These are phyloP conservation scores for Drosophila leonis DNA, from an alignment of 2,888 invertebrate species.

Conservation along the genomic window DNA sequence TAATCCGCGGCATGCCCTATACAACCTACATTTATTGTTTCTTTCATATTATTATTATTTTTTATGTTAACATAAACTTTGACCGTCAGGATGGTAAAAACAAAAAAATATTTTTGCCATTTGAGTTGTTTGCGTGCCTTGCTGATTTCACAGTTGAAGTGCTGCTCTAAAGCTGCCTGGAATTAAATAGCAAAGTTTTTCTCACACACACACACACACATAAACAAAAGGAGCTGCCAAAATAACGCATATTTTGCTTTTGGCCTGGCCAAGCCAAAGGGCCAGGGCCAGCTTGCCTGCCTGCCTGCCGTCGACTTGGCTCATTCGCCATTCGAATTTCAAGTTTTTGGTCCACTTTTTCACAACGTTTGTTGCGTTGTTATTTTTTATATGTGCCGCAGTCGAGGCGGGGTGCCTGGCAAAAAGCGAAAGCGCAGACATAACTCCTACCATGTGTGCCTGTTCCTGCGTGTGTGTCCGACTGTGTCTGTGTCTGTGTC, in stretches of 20 bases:
- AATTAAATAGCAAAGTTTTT: conserved; percentile 73
- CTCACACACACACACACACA: conserved; percentile 21
- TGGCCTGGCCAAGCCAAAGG: conserved; percentile 55
- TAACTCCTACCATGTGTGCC: conserved; percentile 67
- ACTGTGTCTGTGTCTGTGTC: conserved; percentile 45
- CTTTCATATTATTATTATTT: conserved; percentile 12
- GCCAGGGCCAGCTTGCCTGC: conserved; percentile 26
- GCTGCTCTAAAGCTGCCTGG: conserved; percentile 69
- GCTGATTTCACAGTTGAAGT: conserved; percentile 78
- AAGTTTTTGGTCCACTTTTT: conserved; percentile 76
- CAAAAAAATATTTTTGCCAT: conserved; percentile 51
- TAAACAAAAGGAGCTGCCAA: conserved; percentile 49
- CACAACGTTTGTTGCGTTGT: conserved; percentile 60
- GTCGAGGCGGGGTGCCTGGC: conserved; percentile 26
- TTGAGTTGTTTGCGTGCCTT: conserved; percentile 63
- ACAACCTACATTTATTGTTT: not conserved
- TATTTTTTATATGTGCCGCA: conserved; percentile 55
- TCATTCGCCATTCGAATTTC: conserved; percentile 59
- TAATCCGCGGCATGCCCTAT: not conserved
- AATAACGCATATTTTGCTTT: conserved; percentile 65
- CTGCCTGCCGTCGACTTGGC: conserved; percentile 33
- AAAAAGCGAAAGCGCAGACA: conserved; percentile 80
- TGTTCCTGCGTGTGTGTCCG: conserved; percentile 13
- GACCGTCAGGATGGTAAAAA: conserved; percentile 29
- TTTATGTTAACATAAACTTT: conserved; percentile 57